Evolutionary conservation across 2,113 vertebrate genomes (phyloP).

Genomic region (Prinia subflava): DNA sequence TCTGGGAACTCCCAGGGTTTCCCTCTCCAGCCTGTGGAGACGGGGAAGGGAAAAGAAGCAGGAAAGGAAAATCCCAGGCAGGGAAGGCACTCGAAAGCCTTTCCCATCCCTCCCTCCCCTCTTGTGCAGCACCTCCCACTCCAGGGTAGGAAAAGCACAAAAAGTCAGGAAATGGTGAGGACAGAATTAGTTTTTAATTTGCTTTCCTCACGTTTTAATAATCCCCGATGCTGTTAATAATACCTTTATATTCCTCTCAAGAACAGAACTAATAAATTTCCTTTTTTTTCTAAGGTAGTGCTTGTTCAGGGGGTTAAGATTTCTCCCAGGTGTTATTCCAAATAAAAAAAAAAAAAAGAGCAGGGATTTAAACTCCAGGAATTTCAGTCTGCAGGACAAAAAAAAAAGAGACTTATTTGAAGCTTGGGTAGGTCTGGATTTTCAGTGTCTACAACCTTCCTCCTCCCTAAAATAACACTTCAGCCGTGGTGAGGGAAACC

Average conservation of each 20-base stretch:
- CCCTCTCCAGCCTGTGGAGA: not conserved
- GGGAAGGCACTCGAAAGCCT: not conserved
- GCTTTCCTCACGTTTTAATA: not conserved
- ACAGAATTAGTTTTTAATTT: not conserved
- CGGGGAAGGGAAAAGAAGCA: not conserved
- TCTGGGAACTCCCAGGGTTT: not conserved
- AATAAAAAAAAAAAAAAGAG: not conserved
- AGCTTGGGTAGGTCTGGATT: not conserved
- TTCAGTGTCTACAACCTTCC: not conserved
- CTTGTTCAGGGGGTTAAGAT: not conserved
- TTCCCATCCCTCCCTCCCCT: not conserved
- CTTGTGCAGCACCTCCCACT: not conserved
- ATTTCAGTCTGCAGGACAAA: not conserved
- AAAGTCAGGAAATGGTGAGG: not conserved
- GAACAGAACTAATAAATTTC: not conserved
- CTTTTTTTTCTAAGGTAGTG: not conserved
- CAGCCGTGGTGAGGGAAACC: not conserved
- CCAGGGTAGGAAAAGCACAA: not conserved
- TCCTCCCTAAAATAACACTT: not conserved
- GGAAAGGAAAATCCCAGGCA: not conserved
- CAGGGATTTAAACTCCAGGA: not conserved
- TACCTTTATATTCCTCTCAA: not conserved
- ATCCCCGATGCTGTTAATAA: not conserved
- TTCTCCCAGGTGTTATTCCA: not conserved
- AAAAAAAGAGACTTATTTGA: not conserved